These are phyloP conservation scores for Ecliptopera silaceata DNA, from an alignment of 2,888 invertebrate species.

Conservation along the genomic window DNA sequence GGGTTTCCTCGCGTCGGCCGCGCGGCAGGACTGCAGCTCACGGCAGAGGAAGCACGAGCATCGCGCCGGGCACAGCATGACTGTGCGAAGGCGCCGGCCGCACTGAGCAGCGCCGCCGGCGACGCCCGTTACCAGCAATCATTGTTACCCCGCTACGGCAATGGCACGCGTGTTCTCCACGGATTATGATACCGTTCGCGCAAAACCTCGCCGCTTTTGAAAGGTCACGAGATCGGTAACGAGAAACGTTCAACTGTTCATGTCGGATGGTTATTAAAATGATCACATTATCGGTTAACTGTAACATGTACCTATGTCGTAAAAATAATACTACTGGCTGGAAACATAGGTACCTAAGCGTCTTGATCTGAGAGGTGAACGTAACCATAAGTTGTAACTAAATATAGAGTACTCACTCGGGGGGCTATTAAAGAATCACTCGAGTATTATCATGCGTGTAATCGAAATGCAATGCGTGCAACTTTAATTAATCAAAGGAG, in stretches of 20 bases:
- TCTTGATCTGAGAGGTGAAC: slow-evolving; percentile 64
- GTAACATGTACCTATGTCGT: slow-evolving; percentile 31
- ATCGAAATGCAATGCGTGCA: slow-evolving; percentile 26
- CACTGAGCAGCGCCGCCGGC: slow-evolving; percentile 60
- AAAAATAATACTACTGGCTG: slow-evolving; percentile 27
- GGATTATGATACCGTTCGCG: slow-evolving; percentile 67
- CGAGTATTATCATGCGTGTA: slow-evolving; percentile 46
- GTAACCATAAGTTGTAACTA: slow-evolving; percentile 68
- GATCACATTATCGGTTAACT: slow-evolving; percentile 35
- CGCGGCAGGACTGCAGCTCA: slow-evolving; percentile 86
- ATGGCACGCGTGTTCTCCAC: slow-evolving; percentile 59
- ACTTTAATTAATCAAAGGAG: slow-evolving; percentile 25
- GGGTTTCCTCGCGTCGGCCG: slow-evolving; percentile 74
- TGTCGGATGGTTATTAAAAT: slow-evolving; percentile 6
- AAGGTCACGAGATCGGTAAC: slow-evolving; percentile 37
- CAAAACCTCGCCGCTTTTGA: slow-evolving; percentile 45
- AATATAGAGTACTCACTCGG: slow-evolving; percentile 66
- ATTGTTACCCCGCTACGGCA: slow-evolving; percentile 57
- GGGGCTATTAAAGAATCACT: slow-evolving; percentile 57
- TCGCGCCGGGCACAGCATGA: slow-evolving; percentile 88
- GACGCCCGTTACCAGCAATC: slow-evolving; percentile 53
- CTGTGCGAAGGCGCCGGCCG: slow-evolving; percentile 70
- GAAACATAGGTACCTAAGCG: slow-evolving; percentile 39
- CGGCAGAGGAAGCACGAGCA: slow-evolving; percentile 90
- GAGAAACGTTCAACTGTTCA: slow-evolving; percentile 13